Evolutionary conservation across 2,888 invertebrate genomes (phyloP), one percentile per base, ranked within the genome.

Genomic region (Chrysolina oricalcia): DNA sequence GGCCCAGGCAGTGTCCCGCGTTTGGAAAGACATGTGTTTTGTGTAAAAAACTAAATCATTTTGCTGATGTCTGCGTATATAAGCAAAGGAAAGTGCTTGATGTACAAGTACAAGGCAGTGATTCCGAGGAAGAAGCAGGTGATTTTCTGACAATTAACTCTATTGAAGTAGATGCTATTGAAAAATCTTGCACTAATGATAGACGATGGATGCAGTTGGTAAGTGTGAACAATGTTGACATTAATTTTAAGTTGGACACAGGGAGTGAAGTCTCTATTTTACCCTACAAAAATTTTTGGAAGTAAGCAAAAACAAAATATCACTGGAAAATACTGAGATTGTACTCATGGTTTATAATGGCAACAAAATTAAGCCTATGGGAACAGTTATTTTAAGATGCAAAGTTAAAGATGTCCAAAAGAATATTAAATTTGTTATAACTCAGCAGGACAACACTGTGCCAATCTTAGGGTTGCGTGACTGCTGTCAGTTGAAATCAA

Each of bases 201-300:
- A n/a, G n/a, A n/a, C n/a, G n/a, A n/a, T n/a, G n/a, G n/a, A n/a
- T n/a, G n/a, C n/a, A n/a, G n/a, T n/a, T n/a, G n/a, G n/a, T n/a
- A n/a, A n/a, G n/a, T n/a, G n/a, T n/a, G n/a, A n/a, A n/a, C n/a
- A n/a, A n/a, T n/a, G n/a, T n/a, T n/a, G n/a, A n/a, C 56, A 56
- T 56, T 10, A 56, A 17, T 9, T 56, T 56, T 9, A 56, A 56
- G 19, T 23, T 56, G 9, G 56, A 56, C 17, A 56, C 56, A 56
- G 56, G 56, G 11, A 56, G 56, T 56, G 56, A 56, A 56, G 56
- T 56, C 19, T 56, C 56, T 56, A 56, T 56, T 17, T 56, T 56
- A 56, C 56, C 56, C 19, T 56, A 56, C 9, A 56, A 19, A n/a
- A 56, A 56, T 4, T 56, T 56, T 21, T 56, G 17, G 56, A 56